A percentile compares a stretch with the other conserved stretches of the same genome.
phyloP scores from a whole-genome alignment of 2,113 vertebrate species.

The Poeciliopsis prolifica region DNA sequence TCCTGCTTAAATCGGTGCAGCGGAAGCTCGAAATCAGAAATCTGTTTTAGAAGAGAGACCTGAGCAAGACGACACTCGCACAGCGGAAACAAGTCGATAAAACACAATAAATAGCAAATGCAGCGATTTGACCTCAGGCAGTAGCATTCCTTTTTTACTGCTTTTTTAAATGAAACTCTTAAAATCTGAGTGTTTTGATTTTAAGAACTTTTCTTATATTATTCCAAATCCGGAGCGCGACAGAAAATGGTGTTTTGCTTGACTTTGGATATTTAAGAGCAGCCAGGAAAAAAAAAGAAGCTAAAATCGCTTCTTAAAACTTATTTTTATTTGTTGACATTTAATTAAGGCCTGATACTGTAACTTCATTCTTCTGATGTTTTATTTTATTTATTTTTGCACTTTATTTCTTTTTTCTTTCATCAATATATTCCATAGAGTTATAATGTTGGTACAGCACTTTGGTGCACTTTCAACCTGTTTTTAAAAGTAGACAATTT shows the following conservation, averaged over 20 bases:
- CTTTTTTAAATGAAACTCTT: too few relatives aligned
- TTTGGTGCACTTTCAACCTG: too few relatives aligned
- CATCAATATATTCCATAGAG: too few relatives aligned
- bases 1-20: conserved; percentile 12
- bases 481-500: too few relatives aligned
- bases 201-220: background rate
- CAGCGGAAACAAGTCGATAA: background rate
- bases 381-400: too few relatives aligned
- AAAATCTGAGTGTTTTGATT: background rate
- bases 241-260: background rate
- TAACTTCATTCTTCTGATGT: too few relatives aligned
- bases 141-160: background rate
- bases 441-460: too few relatives aligned
- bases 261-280: background rate
- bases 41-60: background rate
- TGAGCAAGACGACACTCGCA: background rate
- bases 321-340: too few relatives aligned
- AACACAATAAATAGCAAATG: background rate
- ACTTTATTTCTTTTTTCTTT: too few relatives aligned
- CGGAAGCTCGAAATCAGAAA: background rate
- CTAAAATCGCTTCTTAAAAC: too few relatives aligned
- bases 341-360: too few relatives aligned
- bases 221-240: background rate
- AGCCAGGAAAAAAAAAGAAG: background rate
- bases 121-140: background rate